Percentiles rank a stretch among this genome's conserved stretches.
Evolutionary conservation across 2,797 vertebrate species (phyloP).

Genomic region (Tapirus indicus): DNA sequence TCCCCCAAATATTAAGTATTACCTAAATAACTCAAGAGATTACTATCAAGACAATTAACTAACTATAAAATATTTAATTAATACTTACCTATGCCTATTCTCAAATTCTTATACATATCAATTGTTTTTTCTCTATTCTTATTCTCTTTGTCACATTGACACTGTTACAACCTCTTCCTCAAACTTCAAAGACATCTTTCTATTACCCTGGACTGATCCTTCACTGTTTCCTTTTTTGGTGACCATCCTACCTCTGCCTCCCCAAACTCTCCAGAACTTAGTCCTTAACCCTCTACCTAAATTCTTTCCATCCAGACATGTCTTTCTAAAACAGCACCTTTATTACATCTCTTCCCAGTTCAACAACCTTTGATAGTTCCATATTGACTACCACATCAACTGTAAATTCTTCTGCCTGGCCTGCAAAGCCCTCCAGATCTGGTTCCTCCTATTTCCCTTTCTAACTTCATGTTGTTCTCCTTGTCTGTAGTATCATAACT

Average conservation of each 20-base stretch:
- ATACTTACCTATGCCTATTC: neutral
- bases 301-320: neutral
- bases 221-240: neutral
- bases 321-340: neutral
- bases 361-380: neutral
- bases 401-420: neutral
- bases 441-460: neutral
- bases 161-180: neutral
- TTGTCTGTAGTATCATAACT: neutral
- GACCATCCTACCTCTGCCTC: neutral
- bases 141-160: neutral
- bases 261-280: constrained; percentile 9
- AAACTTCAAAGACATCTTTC: neutral
- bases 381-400: neutral
- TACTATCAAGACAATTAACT: neutral
- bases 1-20: constrained; percentile 6
- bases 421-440: neutral
- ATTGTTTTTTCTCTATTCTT: neutral
- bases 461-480: neutral
- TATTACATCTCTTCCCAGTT: neutral
- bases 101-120: neutral
- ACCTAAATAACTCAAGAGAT: neutral
- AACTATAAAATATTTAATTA: constrained; percentile 6
- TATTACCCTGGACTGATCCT: neutral
- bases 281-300: neutral